These are phyloP conservation scores for Crypturellus undulatus DNA, from an alignment of 2,113 vertebrate genomes.

Conservation along the genomic window DNA sequence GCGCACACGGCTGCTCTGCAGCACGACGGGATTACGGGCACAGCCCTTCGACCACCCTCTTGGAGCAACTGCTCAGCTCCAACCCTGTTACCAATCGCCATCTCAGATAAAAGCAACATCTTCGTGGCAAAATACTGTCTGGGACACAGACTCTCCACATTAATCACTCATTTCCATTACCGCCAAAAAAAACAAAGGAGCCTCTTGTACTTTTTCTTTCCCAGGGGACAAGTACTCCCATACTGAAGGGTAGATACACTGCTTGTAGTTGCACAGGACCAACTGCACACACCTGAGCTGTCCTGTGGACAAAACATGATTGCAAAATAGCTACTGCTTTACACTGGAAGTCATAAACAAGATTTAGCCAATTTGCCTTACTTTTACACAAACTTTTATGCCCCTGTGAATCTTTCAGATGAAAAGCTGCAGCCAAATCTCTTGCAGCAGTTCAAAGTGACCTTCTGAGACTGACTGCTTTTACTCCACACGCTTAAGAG, in stretches of 20 bases:
- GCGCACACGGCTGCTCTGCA: neutral
- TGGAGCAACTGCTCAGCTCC: neutral
- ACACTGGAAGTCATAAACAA: neutral
- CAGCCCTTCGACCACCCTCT: neutral
- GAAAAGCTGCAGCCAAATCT: neutral
- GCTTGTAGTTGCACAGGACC: neutral
- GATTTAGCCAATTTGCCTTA: neutral
- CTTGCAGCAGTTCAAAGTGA: neutral
- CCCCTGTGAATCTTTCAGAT: neutral
- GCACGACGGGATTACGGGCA: neutral
- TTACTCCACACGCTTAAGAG: neutral
- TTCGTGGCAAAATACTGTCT: neutral
- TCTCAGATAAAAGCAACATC: neutral
- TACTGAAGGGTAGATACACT: neutral
- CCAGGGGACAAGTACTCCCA: accelerated
- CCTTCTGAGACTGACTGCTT: neutral
- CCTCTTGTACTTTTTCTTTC: neutral
- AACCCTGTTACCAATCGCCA: neutral
- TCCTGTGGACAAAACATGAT: neutral
- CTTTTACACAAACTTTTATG: neutral
- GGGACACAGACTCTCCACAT: neutral
- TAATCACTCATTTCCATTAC: neutral
- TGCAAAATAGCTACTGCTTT: neutral
- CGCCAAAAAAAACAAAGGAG: accelerated
- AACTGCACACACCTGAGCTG: accelerated